Evolutionary conservation across 2,113 vertebrate genomes (phyloP), one percentile per base, ranked within the genome.

Genomic region (Lophura nycthemera): DNA sequence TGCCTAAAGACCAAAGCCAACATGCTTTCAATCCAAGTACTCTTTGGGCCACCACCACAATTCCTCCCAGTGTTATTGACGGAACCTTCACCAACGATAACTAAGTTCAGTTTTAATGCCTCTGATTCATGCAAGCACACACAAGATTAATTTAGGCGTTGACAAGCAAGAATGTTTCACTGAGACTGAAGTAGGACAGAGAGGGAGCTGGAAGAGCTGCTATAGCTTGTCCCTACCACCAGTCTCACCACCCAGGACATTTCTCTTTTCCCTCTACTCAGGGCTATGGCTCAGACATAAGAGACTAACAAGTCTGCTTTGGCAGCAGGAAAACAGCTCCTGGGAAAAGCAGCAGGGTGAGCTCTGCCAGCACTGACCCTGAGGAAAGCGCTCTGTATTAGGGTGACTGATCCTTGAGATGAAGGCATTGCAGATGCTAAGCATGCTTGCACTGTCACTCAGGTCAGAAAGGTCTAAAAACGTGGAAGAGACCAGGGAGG

Each of bases 401-500:
- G 64, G 74, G 57, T 42, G 80, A 47, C 29, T 5, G 66, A 92
- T 71, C 86, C 77, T 91, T 11, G 19, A 78, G 64, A 59, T 5
- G 11, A 90, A 20, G 93, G 63, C 2, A 4, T 94, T 93, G 88
- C 77, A 89, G 76, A 76, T 83, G 86, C 91, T 75, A 57, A 50
- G 11, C 63, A 65, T 18, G 54, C 52, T 83, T 86, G 19, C 79
- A 74, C 12, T 90, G 73, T 40, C 69, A 40, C 74, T 82, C 2
- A 5, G 76, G 59, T 64, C 80, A 77, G 42, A 54, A 81, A 91
- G 77, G 67, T 91, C 73, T 73, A 89, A 95, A 85, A 50, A 29
- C 81, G 76, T 74, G 72, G 64, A 47, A 71, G 36, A 65, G 50
- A 84, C n/a, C 27, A 27, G 56, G 92, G 65, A 89, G 56, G 32